Conservation (phyloP, 2,113 vertebrate genomes). For the Scopus umbretta region DNA sequence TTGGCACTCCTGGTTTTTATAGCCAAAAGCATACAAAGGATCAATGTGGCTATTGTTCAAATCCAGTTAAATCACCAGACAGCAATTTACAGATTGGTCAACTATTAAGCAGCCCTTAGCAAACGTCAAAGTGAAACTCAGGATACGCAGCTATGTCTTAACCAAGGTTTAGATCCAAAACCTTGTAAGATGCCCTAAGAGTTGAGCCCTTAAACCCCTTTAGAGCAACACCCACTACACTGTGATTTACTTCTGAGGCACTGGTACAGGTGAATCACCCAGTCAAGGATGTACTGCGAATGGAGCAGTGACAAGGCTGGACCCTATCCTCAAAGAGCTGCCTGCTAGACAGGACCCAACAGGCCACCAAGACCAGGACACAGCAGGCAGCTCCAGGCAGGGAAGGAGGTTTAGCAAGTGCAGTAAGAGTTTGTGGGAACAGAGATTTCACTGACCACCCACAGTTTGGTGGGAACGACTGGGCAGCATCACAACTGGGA, state of each 20-base stretch:
- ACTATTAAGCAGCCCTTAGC: not conserved
- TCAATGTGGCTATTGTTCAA: rapidly evolving
- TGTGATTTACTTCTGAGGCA: not conserved
- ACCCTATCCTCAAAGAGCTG: not conserved
- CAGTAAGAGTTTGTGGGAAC: not conserved
- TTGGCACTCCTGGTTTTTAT: not conserved
- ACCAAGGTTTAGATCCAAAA: not conserved
- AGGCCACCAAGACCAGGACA: not conserved
- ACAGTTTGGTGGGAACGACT: rapidly evolving
- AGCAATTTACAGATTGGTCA: not conserved
- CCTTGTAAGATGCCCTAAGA: not conserved
- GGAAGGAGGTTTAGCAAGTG: not conserved
- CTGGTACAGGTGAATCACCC: not conserved
- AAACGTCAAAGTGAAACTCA: not conserved
- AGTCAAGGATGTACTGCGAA: not conserved
- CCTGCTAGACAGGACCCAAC: not conserved
- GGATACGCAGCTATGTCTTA: not conserved
- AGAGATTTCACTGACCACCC: not conserved
- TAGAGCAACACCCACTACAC: not conserved
- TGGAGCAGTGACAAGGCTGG: not conserved
- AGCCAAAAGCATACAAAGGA: not conserved
- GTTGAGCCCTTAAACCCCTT: not conserved
- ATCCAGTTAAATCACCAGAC: not conserved
- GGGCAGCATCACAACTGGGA: not conserved
- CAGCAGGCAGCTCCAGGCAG: rapidly evolving